A percentile compares a stretch with the other conserved stretches of the same genome.
phyloP scores from a whole-genome alignment of 2,797 vertebrate species.

The Eulemur albifrons region DNA sequence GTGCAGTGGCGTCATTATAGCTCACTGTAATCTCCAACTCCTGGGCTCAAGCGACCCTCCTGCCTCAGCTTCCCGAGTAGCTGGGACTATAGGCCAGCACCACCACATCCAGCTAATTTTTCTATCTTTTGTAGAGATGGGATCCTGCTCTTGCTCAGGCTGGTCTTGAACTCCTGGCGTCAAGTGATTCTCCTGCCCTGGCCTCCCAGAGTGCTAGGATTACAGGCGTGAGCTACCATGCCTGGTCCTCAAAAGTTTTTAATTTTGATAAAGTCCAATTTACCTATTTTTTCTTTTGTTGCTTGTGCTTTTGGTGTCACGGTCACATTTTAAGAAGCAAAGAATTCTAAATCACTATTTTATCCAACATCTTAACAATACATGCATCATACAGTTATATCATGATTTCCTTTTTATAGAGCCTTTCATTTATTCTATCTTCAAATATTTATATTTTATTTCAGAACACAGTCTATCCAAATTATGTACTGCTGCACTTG shows the following conservation, averaged over 20 bases:
- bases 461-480: background rate
- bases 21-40: too few species aligned
- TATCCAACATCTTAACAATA: background rate
- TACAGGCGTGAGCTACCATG: too few species aligned
- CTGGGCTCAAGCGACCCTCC: too few species aligned
- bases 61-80: too few species aligned
- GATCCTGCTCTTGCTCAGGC: too few species aligned
- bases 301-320: background rate
- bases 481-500: background rate
- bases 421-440: background rate
- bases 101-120: too few species aligned
- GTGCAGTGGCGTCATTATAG: too few species aligned
- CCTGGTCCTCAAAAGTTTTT: background rate
- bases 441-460: background rate
- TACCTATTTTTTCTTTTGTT: background rate
- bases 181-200: too few species aligned
- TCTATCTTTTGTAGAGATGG: too few species aligned
- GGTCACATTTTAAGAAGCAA: background rate
- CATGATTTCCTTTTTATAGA: background rate
- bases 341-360: background rate
- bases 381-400: background rate
- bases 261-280: background rate
- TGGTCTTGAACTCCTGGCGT: too few species aligned
- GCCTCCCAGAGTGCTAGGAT: too few species aligned
- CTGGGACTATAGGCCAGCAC: too few species aligned